phyloP scores from a whole-genome alignment of 2,888 invertebrate species.

The Drosophila demipolita region DNA sequence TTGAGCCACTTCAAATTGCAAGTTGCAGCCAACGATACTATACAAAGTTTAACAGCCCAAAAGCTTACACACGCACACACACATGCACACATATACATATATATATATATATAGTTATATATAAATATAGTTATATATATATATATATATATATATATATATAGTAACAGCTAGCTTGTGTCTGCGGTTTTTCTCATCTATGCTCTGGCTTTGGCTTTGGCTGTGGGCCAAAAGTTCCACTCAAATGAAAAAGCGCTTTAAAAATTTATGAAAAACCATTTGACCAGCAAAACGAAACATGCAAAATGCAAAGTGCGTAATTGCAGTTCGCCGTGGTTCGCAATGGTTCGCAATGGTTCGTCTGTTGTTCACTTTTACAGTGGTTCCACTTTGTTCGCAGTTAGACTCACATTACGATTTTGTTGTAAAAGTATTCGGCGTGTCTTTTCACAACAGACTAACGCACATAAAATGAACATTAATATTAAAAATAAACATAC shows the following conservation, averaged over 20 bases:
- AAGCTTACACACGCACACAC: constrained; percentile 49
- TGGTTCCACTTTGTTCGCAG: neutral
- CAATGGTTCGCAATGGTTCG: neutral
- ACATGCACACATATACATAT: neutral
- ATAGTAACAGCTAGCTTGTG: neutral
- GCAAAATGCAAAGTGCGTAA: constrained; percentile 57
- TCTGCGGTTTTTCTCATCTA: constrained; percentile 22
- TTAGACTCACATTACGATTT: neutral
- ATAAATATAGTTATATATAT: neutral
- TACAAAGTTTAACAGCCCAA: constrained; percentile 54
- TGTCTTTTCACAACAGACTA: neutral
- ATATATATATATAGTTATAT: neutral
- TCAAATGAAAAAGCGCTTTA: constrained; percentile 67
- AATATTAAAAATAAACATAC: neutral
- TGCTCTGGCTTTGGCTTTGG: constrained; percentile 33
- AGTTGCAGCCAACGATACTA: constrained; percentile 70
- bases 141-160: neutral
- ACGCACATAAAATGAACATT: neutral
- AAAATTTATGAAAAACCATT: constrained; percentile 73
- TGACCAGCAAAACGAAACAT: constrained; percentile 47
- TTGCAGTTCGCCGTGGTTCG: constrained; percentile 21
- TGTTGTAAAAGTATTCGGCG: neutral
- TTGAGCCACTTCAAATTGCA: constrained; percentile 70
- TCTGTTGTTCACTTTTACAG: neutral
- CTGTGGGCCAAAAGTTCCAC: constrained; percentile 52